These are phyloP conservation scores for Caiman crocodilus DNA, from an alignment of 2,797 vertebrate genomes.

Conservation along the genomic window DNA sequence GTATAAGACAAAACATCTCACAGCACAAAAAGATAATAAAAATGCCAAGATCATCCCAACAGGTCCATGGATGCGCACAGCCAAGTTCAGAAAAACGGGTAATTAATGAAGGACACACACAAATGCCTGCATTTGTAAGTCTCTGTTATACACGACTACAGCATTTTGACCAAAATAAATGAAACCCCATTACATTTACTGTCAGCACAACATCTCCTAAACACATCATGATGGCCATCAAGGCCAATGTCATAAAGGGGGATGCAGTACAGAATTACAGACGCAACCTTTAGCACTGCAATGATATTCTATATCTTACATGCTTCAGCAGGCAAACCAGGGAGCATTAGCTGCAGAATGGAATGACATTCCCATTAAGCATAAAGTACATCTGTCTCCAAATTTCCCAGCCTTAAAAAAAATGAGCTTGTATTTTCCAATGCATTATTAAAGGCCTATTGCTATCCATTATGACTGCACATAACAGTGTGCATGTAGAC, in stretches of 20 bases:
- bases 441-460: not conserved
- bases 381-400: not conserved
- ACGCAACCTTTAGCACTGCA: not conserved
- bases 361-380: not conserved
- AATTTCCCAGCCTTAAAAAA: not conserved
- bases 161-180: not conserved
- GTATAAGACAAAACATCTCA: not conserved
- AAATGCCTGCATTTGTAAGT: not conserved
- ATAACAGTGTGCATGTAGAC: fast-evolving
- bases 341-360: not conserved
- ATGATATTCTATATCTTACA: not conserved
- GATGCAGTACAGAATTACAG: not conserved
- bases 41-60: not conserved
- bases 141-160: not conserved
- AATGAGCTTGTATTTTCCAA: fast-evolving
- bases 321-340: fast-evolving
- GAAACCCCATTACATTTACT: not conserved
- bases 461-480: fast-evolving
- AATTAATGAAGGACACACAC: not conserved
- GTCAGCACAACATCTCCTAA: not conserved
- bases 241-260: not conserved
- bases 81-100: not conserved
- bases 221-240: not conserved
- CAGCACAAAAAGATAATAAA: not conserved
- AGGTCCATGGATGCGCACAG: not conserved